Evolutionary conservation across 2,888 invertebrate genomes (phyloP).

Genomic region (Apodemia mormo): DNA sequence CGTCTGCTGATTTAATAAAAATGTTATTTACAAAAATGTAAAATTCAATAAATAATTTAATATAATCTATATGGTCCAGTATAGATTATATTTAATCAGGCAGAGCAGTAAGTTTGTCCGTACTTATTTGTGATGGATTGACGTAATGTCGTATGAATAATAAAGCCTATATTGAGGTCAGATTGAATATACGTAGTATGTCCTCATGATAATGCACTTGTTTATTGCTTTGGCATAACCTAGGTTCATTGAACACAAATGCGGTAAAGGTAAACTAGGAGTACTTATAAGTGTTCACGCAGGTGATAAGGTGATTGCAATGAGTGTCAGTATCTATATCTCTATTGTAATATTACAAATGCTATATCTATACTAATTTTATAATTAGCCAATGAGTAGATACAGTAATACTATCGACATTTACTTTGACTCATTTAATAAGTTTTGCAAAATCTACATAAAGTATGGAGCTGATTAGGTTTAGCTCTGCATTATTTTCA

Average conservation of each 20-base stretch:
- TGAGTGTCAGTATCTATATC: too few relatives aligned
- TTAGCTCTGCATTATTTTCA: too few relatives aligned
- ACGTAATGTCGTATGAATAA: slow-evolving; percentile 1
- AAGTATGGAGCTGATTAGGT: too few relatives aligned
- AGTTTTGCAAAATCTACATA: too few relatives aligned
- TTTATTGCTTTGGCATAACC: slow-evolving; percentile 1
- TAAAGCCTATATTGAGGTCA: slow-evolving; percentile 14
- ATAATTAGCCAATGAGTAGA: too few relatives aligned
- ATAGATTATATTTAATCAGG: background rate
- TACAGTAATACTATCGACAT: too few relatives aligned
- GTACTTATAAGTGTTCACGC: background rate
- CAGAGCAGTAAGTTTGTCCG: background rate
- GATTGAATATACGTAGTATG: slow-evolving; percentile 16
- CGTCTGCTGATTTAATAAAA: too few relatives aligned
- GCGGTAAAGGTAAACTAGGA: slow-evolving; percentile 1
- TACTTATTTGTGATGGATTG: background rate
- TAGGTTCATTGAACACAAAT: background rate
- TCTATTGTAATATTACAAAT: too few relatives aligned
- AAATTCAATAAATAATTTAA: background rate
- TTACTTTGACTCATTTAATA: too few relatives aligned
- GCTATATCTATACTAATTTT: too few relatives aligned
- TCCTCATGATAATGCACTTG: slow-evolving; percentile 25
- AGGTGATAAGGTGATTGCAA: too few relatives aligned
- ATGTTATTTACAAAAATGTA: background rate
- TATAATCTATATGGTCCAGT: too few relatives aligned